Evolutionary conservation across 2,113 vertebrate genomes (phyloP).

Genomic region (Seriola aureovittata): DNA sequence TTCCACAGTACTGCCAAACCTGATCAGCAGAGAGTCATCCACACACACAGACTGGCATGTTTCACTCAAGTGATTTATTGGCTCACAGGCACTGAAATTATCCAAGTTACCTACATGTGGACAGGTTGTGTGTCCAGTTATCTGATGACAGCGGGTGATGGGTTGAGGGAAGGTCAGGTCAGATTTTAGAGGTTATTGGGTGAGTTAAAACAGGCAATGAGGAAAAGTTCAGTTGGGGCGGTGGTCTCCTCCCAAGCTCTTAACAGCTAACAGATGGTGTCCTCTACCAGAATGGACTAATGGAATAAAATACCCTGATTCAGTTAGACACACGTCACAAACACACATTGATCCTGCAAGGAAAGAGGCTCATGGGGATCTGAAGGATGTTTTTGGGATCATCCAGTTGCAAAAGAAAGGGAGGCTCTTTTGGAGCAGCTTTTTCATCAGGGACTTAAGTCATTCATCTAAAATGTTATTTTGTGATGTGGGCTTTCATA

Average conservation of each 20-base stretch:
- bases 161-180: slow-evolving; percentile 62
- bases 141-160: slow-evolving; percentile 64
- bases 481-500: slow-evolving; percentile 47
- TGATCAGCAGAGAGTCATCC: slow-evolving; percentile 51
- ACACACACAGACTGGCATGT: slow-evolving; percentile 46
- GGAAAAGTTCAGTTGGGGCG: slow-evolving; percentile 49
- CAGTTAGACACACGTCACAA: slow-evolving; percentile 48
- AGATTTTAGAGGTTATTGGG: slow-evolving; percentile 56
- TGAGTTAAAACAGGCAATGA: slow-evolving; percentile 67
- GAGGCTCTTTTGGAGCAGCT: slow-evolving; percentile 28
- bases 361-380: slow-evolving; percentile 51
- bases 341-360: slow-evolving; percentile 54
- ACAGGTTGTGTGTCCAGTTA: slow-evolving; percentile 49
- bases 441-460: slow-evolving; percentile 50
- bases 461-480: slow-evolving; percentile 63
- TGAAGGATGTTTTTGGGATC: slow-evolving; percentile 56
- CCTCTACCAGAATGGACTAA: slow-evolving; percentile 57
- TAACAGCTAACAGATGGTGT: slow-evolving; percentile 80
- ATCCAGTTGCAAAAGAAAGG: slow-evolving; percentile 47
- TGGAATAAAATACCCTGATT: slow-evolving; percentile 62
- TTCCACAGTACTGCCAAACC: slow-evolving; percentile 52
- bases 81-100: slow-evolving; percentile 17
- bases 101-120: slow-evolving; percentile 36
- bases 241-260: slow-evolving; percentile 62
- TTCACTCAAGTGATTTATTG: slow-evolving; percentile 64